These are phyloP conservation scores for Andrena fulva DNA, from an alignment of 2,888 invertebrate genomes.

Conservation along the genomic window DNA sequence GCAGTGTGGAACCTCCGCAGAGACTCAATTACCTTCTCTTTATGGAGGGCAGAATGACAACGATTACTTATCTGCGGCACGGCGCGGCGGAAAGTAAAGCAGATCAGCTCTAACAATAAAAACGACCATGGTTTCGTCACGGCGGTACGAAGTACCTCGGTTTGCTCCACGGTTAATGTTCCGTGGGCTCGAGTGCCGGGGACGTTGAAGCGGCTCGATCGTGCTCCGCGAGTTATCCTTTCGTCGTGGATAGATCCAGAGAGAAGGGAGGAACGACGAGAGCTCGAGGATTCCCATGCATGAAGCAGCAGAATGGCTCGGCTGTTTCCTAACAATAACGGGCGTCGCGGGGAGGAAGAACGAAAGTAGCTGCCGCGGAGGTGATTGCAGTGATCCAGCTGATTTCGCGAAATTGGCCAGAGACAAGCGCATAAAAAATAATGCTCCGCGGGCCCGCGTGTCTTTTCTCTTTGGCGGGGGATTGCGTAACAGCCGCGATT, in stretches of 20 bases:
- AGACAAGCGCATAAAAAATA: slow-evolving; percentile 15
- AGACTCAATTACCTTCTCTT: slow-evolving; percentile 10
- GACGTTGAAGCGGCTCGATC: no score
- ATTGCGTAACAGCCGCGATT: slow-evolving; percentile 34
- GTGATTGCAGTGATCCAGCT: slow-evolving; percentile 41
- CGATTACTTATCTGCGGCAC: slow-evolving; percentile 19
- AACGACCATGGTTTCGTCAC: not conserved
- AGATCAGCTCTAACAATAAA: not conserved
- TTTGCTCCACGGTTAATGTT: no score
- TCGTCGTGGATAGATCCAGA: not conserved
- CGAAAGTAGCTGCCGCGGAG: slow-evolving; percentile 41
- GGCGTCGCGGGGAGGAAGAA: slow-evolving; percentile 32
- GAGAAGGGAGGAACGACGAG: not conserved
- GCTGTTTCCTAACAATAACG: slow-evolving; percentile 29
- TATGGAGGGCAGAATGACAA: not conserved
- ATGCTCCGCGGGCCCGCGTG: not conserved
- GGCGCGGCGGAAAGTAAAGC: not conserved
- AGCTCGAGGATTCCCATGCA: not conserved
- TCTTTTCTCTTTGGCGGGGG: slow-evolving; percentile 18
- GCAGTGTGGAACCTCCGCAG: not conserved
- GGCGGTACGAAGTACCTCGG: no score
- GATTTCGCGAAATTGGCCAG: slow-evolving; percentile 35
- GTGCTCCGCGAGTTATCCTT: no score
- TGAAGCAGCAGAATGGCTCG: not conserved
- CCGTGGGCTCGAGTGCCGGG: no score